phyloP scores from a whole-genome alignment of 2,113 vertebrate species.

The Pluvialis apricaria region DNA sequence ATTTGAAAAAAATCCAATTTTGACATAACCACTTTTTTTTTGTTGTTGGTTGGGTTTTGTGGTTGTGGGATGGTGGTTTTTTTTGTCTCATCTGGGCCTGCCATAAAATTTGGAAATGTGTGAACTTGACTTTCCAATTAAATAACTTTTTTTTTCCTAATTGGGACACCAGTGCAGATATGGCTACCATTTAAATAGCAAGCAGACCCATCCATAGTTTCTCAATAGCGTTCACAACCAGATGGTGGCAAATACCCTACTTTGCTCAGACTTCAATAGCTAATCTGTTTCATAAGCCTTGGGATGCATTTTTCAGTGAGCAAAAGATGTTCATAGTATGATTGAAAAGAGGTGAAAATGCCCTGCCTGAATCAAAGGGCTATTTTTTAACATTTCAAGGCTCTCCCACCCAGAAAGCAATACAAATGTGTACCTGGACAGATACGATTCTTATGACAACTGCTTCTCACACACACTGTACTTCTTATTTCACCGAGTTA shows the following conservation, averaged over 20 bases:
- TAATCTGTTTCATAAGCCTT: background rate
- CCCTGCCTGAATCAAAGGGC: background rate
- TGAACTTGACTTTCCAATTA: slow-evolving; percentile 51
- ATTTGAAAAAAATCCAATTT: slow-evolving; percentile 11
- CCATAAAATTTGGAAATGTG: slow-evolving; percentile 51
- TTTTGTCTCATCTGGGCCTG: slow-evolving; percentile 18
- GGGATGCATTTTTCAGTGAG: background rate
- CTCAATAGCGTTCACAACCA: slow-evolving; percentile 14
- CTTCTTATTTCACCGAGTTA: background rate
- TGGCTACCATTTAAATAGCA: slow-evolving; percentile 20
- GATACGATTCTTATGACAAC: background rate
- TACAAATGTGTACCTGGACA: background rate
- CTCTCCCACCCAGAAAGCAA: background rate
- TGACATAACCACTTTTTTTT: background rate
- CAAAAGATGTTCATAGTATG: background rate
- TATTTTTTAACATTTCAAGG: background rate
- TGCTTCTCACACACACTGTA: background rate
- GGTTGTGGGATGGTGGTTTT: background rate
- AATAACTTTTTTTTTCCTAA: background rate
- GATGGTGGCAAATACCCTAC: slow-evolving; percentile 29
- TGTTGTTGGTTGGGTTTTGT: background rate
- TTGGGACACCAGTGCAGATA: background rate
- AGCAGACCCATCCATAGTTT: background rate
- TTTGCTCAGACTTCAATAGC: slow-evolving; percentile 15
- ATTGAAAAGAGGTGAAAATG: background rate